Conservation (phyloP, 2,888 invertebrate genomes). For the Sicus ferrugineus region DNA sequence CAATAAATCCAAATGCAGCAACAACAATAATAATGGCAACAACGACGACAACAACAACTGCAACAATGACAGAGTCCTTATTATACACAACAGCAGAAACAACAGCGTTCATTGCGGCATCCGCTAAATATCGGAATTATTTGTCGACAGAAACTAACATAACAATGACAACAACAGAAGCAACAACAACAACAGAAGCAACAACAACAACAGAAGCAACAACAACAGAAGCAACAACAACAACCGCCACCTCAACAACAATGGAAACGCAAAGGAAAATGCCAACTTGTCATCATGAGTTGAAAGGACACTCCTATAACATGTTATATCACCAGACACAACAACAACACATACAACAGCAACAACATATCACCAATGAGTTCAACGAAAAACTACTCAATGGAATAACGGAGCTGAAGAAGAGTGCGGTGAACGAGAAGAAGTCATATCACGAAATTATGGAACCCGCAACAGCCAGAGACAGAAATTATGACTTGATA, state of each 20-base stretch:
- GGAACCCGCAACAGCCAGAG: background rate
- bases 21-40: conserved; percentile 29
- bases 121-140: conserved; percentile 53
- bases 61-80: conserved; percentile 23
- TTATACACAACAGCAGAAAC: conserved; percentile 18
- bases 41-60: conserved; percentile 17
- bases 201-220: conserved; percentile 31
- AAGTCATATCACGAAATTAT: conserved; percentile 2
- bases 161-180: conserved; percentile 27
- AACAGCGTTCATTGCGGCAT: conserved; percentile 5
- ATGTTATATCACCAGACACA: conserved; percentile 17
- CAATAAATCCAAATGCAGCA: conserved; percentile 41
- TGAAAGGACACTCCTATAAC: background rate
- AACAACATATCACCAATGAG: conserved; percentile 3
- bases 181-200: conserved; percentile 39
- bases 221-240: conserved; percentile 33
- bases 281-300: conserved; percentile 8
- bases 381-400: conserved; percentile 26
- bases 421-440: conserved; percentile 1
- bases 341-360: conserved; percentile 25
- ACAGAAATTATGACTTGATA: background rate
- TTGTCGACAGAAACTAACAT: conserved; percentile 40
- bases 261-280: conserved; percentile 41
- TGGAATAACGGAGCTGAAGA: conserved; percentile 3
- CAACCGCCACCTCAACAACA: conserved; percentile 41